Evolutionary conservation across 2,797 vertebrate species (phyloP).

Genomic region (Galaxias olidus): DNA sequence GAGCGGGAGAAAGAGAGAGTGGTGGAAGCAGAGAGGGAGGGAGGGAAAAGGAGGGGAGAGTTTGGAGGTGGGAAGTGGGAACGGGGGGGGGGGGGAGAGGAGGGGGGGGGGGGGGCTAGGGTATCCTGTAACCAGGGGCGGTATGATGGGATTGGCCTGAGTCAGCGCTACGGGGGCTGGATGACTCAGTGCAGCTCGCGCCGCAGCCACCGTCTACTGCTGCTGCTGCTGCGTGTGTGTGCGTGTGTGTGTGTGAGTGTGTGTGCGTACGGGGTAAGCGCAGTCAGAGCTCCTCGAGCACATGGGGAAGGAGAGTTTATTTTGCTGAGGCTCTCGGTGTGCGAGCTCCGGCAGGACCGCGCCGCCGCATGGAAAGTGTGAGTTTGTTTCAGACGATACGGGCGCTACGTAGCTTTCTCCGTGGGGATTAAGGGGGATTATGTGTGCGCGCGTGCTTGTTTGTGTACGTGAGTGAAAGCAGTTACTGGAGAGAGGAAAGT

Average conservation of each 20-base stretch:
- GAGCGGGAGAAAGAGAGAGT: slow-evolving; percentile 29
- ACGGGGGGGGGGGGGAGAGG: slow-evolving; percentile 15
- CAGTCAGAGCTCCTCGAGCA: slow-evolving; percentile 2
- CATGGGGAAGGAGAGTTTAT: slow-evolving; percentile 23
- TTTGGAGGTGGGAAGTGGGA: slow-evolving; percentile 22
- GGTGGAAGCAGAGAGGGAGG: slow-evolving; percentile 18
- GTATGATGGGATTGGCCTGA: slow-evolving; percentile 56
- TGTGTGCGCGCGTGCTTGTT: background rate
- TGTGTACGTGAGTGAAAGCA: background rate
- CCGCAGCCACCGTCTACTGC: slow-evolving; percentile 18
- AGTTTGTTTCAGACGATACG: too few species aligned
- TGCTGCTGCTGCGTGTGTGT: too few species aligned
- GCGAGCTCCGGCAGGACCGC: background rate
- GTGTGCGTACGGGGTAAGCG: background rate
- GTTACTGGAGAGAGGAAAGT: background rate
- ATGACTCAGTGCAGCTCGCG: slow-evolving; percentile 58
- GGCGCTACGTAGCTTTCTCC: too few species aligned
- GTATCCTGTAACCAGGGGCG: slow-evolving; percentile 46
- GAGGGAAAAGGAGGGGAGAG: background rate
- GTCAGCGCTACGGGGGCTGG: slow-evolving; percentile 56
- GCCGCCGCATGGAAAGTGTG: too few species aligned
- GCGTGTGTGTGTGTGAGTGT: background rate
- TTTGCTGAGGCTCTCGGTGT: slow-evolving; percentile 29
- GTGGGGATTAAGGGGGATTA: background rate
- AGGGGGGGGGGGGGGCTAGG: slow-evolving; percentile 15